phyloP scores from a whole-genome alignment of 2,888 invertebrate species.

The Drosophila atripex region DNA sequence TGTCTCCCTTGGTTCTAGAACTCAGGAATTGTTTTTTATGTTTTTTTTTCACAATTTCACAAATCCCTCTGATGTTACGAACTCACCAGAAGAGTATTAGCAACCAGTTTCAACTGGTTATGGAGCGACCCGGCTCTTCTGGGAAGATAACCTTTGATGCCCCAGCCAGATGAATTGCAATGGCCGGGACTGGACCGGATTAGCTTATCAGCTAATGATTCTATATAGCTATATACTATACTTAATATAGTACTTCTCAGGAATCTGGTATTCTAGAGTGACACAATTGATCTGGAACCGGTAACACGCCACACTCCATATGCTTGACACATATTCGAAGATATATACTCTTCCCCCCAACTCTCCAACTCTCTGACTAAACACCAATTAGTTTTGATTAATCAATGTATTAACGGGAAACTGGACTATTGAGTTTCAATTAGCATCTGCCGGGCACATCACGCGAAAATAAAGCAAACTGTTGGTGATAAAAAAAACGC shows the following conservation, averaged over 20 bases:
- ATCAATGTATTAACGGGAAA: slow-evolving; percentile 49
- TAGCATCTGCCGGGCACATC: slow-evolving; percentile 47
- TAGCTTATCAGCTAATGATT: slow-evolving; percentile 49
- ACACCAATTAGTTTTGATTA: slow-evolving; percentile 46
- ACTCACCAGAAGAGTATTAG: too few species aligned
- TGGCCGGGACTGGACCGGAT: slow-evolving; percentile 28
- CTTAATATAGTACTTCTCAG: slow-evolving; percentile 19
- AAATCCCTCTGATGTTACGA: slow-evolving; percentile 52
- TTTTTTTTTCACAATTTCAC: slow-evolving; percentile 43
- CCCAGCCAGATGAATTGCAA: slow-evolving; percentile 57
- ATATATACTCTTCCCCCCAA: slow-evolving; percentile 6
- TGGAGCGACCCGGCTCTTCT: slow-evolving; percentile 45
- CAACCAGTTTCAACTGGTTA: slow-evolving; percentile 57
- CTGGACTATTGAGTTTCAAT: slow-evolving; percentile 55
- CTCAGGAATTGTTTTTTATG: slow-evolving; percentile 6
- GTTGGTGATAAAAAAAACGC: too few species aligned
- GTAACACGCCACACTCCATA: slow-evolving; percentile 58
- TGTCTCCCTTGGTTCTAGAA: slow-evolving; percentile 10
- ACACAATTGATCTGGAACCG: slow-evolving; percentile 56
- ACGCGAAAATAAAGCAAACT: slow-evolving; percentile 19
- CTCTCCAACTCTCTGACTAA: slow-evolving; percentile 2
- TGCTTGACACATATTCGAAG: slow-evolving; percentile 10
- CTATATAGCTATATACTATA: too few species aligned
- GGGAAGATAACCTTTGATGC: slow-evolving; percentile 58
- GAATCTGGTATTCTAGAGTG: slow-evolving; percentile 48